Percentiles rank a stretch among this genome's conserved stretches.
Evolutionary conservation across 2,113 vertebrate species (phyloP).

Genomic region (Telmatochromis sp.): DNA sequence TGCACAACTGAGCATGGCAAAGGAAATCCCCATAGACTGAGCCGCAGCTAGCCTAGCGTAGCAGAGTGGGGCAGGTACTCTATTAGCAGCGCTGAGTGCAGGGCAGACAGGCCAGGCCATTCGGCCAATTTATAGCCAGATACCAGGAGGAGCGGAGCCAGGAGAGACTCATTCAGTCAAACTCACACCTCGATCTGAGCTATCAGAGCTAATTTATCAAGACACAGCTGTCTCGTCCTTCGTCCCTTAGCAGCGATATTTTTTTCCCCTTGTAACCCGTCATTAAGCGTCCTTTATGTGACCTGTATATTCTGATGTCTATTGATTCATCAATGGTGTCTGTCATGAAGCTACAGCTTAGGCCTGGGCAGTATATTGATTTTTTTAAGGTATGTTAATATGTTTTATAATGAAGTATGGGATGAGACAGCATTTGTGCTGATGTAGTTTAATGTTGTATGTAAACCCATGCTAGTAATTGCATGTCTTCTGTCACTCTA

Average conservation of each 20-base stretch:
- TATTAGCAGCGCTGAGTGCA: constrained; percentile 30
- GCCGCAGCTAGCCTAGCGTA: not conserved
- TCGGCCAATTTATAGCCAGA: constrained; percentile 50
- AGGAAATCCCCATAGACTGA: constrained; percentile 46
- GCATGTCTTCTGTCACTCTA: not conserved
- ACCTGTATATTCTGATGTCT: not conserved
- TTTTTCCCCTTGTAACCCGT: not conserved
- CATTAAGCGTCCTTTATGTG: not conserved
- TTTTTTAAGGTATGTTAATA: not conserved
- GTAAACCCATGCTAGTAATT: not conserved
- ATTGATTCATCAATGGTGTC: constrained; percentile 18
- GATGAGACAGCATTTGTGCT: not conserved
- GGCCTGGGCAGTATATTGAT: not conserved
- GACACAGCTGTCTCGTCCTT: not conserved
- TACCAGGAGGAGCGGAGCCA: not conserved
- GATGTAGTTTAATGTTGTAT: not conserved
- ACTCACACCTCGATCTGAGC: constrained; percentile 11
- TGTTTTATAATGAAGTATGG: not conserved
- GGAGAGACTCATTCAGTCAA: not conserved
- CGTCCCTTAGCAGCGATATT: not conserved
- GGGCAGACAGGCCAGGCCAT: not conserved
- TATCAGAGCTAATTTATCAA: constrained; percentile 13
- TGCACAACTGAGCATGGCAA: constrained; percentile 8
- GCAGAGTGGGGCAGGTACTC: constrained; percentile 26
- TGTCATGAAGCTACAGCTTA: not conserved